phyloP scores from a whole-genome alignment of 53 echinoderm and acorn worm genomes.

The Patiria pectinifera region DNA sequence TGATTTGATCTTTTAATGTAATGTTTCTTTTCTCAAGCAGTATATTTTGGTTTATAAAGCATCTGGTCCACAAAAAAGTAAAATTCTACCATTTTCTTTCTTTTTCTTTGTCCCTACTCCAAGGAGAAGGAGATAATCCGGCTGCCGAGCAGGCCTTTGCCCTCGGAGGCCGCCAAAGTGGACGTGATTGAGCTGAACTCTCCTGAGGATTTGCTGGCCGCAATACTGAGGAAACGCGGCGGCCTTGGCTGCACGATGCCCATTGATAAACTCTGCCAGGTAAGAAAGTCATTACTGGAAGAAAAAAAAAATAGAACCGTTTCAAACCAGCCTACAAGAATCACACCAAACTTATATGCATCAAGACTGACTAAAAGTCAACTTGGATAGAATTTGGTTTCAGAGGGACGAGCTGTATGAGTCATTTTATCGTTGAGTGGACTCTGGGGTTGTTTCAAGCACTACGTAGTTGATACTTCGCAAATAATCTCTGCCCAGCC shows the following conservation, averaged over 20 bases:
- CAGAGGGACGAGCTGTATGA: too few relatives aligned
- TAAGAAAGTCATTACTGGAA: conserved; percentile 2
- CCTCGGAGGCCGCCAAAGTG: conserved; percentile 61
- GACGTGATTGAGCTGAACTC: conserved; percentile 89
- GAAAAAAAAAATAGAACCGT: neutral
- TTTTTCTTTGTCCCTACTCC: neutral
- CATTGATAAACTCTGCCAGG: conserved; percentile 92
- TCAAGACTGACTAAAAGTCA: too few relatives aligned
- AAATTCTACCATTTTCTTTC: neutral
- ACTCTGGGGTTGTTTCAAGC: too few relatives aligned
- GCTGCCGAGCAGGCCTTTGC: conserved; percentile 61
- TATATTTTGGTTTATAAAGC: too few relatives aligned
- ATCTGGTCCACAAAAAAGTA: neutral
- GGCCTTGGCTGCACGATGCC: conserved; percentile 63
- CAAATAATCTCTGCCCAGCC: too few relatives aligned
- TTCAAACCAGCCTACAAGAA: neutral
- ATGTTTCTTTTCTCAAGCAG: too few relatives aligned
- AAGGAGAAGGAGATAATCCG: conserved; percentile 78
- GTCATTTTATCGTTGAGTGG: too few relatives aligned
- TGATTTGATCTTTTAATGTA: too few relatives aligned
- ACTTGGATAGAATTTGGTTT: too few relatives aligned
- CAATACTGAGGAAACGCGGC: conserved; percentile 80
- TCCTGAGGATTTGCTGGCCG: conserved; percentile 82
- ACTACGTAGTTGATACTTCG: too few relatives aligned
- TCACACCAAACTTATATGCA: too few relatives aligned